Percentiles rank a stretch among this genome's conserved stretches.
phyloP scores from a whole-genome alignment of 2,888 invertebrate species.

The Tetropium fuscum region DNA sequence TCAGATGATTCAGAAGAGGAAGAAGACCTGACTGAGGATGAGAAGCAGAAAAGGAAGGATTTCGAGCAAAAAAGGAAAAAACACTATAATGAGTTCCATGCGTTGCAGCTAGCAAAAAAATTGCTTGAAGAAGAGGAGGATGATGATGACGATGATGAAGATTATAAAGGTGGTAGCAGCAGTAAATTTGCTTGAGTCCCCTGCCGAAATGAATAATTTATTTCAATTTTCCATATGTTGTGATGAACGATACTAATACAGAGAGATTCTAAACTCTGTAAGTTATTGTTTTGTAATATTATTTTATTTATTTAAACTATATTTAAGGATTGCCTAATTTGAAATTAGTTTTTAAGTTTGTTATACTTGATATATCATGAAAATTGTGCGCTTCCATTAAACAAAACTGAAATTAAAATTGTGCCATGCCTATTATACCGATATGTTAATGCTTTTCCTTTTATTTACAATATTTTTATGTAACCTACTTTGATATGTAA shows the following conservation, averaged over 20 bases:
- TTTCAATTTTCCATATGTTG: slow-evolving; percentile 41
- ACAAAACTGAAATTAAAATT: slow-evolving; percentile 26
- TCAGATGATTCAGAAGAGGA: slow-evolving; percentile 59
- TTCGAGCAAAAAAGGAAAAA: slow-evolving; percentile 96
- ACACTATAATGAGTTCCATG: slow-evolving; percentile 98
- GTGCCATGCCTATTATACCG: slow-evolving; percentile 32
- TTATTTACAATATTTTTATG: slow-evolving; percentile 6
- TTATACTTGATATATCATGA: slow-evolving; percentile 19
- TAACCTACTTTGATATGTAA: background rate
- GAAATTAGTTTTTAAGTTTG: slow-evolving; percentile 24
- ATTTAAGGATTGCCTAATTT: slow-evolving; percentile 37
- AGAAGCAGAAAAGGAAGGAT: slow-evolving; percentile 75
- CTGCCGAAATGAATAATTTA: slow-evolving; percentile 28
- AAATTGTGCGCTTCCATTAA: slow-evolving; percentile 36
- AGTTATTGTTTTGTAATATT: slow-evolving; percentile 31
- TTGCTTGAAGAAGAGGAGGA: slow-evolving; percentile 92
- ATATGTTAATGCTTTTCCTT: too few relatives aligned
- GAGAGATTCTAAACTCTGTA: slow-evolving; percentile 33
- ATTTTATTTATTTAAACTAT: slow-evolving; percentile 36
- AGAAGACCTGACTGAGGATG: slow-evolving; percentile 67
- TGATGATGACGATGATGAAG: slow-evolving; percentile 71
- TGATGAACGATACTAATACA: slow-evolving; percentile 38
- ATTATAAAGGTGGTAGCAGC: slow-evolving; percentile 21
- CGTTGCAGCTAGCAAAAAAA: slow-evolving; percentile 91
- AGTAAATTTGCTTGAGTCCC: slow-evolving; percentile 19